Conservation (phyloP, 2,113 vertebrate species). For the Apistogramma diplotaenia region DNA sequence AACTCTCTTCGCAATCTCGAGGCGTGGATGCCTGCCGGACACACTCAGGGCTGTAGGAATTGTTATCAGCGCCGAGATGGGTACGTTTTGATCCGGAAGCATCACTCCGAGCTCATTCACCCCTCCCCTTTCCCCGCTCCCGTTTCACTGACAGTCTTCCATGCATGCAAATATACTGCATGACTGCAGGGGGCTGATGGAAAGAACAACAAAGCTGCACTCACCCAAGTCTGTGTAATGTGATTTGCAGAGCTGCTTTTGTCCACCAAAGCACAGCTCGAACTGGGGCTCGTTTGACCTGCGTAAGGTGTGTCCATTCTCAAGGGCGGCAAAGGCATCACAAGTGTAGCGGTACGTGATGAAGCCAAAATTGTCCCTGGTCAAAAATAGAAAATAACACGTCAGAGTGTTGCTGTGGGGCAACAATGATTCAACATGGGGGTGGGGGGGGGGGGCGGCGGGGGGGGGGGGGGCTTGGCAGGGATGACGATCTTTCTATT, state of each 20-base stretch:
- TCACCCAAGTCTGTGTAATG: constrained; percentile 99
- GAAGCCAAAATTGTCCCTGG: constrained; percentile 98
- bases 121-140: neutral
- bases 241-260: constrained; percentile 94
- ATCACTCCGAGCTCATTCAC: constrained; percentile 26
- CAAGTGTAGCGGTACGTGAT: constrained; percentile 99
- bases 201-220: constrained; percentile 61
- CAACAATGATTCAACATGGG: constrained; percentile 34
- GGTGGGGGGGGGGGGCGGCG: neutral
- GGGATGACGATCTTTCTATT: constrained; percentile 57
- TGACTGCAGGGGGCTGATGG: constrained; percentile 33
- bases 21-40: constrained; percentile 24
- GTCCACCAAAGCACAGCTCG: constrained; percentile 96
- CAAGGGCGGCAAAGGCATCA: constrained; percentile 97
- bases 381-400: constrained; percentile 69
- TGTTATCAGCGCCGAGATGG: constrained; percentile 15
- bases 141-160: constrained; percentile 9
- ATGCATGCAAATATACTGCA: constrained; percentile 21
- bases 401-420: constrained; percentile 46
- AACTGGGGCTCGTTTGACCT: constrained; percentile 91
- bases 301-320: constrained; percentile 96
- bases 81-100: constrained; percentile 42
- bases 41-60: constrained; percentile 13
- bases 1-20: constrained; percentile 37
- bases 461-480: constrained; percentile 6